phyloP scores from a whole-genome alignment of 1,140 invertebrate species.

The Drosophila leontia region DNA sequence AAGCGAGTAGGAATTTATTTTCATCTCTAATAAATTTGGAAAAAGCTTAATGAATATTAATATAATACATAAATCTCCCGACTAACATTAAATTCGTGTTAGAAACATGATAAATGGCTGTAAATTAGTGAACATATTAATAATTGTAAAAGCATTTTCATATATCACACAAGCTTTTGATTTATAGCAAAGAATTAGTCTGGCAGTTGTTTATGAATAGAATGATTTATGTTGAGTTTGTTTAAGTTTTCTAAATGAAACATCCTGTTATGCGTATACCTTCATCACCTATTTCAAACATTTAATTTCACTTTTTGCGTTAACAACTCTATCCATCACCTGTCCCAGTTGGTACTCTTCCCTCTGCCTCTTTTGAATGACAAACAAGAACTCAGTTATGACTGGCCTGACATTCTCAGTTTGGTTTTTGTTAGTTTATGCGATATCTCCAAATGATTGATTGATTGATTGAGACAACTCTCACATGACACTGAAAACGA shows the following conservation, averaged over 20 bases:
- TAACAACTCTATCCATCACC: slow-evolving; percentile 43
- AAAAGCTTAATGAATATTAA: background rate
- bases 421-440: slow-evolving; percentile 21
- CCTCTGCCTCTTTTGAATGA: slow-evolving; percentile 15
- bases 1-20: background rate
- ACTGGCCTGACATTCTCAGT: slow-evolving; percentile 19
- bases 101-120: background rate
- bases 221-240: background rate
- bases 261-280: background rate
- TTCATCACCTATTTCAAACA: slow-evolving; percentile 22
- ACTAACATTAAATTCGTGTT: background rate
- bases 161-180: background rate
- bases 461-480: slow-evolving; percentile 45
- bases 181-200: background rate
- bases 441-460: slow-evolving; percentile 25
- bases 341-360: slow-evolving; percentile 5
- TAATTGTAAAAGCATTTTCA: background rate
- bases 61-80: background rate
- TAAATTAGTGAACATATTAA: no score
- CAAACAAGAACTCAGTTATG: slow-evolving; percentile 36
- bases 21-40: background rate
- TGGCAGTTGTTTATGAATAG: background rate
- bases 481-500: slow-evolving; percentile 49
- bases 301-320: slow-evolving; percentile 35
- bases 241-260: background rate